These are phyloP conservation scores for Anabacerthia variegaticeps DNA, from an alignment of 2,797 vertebrate genomes.

Conservation along the genomic window DNA sequence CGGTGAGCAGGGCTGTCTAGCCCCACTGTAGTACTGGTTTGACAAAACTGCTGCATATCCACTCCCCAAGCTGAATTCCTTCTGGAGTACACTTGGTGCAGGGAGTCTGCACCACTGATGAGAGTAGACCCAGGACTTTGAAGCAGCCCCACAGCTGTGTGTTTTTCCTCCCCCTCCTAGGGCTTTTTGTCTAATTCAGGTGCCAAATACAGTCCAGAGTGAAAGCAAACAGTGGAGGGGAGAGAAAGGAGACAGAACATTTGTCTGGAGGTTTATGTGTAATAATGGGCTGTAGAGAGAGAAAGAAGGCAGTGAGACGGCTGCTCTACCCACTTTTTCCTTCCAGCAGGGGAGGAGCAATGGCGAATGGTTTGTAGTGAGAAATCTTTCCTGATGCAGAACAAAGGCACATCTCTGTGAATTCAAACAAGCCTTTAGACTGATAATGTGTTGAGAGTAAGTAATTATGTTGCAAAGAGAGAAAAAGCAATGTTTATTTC, in stretches of 20 bases:
- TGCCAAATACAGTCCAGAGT: background rate
- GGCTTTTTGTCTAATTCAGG: background rate
- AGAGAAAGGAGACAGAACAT: background rate
- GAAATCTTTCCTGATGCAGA: background rate
- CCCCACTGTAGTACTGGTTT: background rate
- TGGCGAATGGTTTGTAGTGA: background rate
- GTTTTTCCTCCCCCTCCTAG: background rate
- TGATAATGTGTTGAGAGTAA: background rate
- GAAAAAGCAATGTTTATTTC: background rate
- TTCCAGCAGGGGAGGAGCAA: background rate
- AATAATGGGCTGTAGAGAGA: background rate
- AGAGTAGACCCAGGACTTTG: background rate
- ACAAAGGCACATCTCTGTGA: background rate
- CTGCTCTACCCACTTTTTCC: background rate
- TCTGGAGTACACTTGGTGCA: accelerated
- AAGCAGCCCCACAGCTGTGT: background rate
- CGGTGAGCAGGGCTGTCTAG: background rate
- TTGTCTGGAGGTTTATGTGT: background rate
- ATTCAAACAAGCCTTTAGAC: background rate
- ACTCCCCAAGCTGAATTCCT: background rate
- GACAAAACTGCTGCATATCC: background rate
- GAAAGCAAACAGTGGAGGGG: background rate
- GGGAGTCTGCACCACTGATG: background rate
- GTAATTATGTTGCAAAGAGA: background rate
- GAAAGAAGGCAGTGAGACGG: background rate